A percentile compares a stretch with the other conserved stretches of the same genome.
phyloP scores from a whole-genome alignment of 1,140 invertebrate genomes.

The Hesperophylax magnus region DNA sequence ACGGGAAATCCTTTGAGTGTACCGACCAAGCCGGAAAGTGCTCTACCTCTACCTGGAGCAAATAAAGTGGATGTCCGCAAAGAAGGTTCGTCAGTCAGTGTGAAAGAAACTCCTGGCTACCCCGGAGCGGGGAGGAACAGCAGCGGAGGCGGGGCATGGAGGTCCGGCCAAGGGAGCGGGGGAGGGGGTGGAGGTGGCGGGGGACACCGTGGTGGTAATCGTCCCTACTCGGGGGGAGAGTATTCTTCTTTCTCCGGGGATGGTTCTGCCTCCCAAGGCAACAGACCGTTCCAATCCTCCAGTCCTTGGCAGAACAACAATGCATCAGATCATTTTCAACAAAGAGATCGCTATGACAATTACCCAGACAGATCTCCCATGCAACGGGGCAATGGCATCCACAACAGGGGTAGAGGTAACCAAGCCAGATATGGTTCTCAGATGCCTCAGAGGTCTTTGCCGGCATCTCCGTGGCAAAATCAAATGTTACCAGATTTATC shows the following conservation, averaged over 20 bases:
- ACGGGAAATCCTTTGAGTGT: neutral
- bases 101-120: slow-evolving; percentile 76
- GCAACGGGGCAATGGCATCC: slow-evolving; percentile 22
- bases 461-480: slow-evolving; percentile 44
- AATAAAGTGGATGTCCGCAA: slow-evolving; percentile 61
- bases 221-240: slow-evolving; percentile 55
- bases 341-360: slow-evolving; percentile 48
- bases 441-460: slow-evolving; percentile 15
- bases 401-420: slow-evolving; percentile 37
- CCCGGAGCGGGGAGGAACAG: slow-evolving; percentile 65
- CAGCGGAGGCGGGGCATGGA: slow-evolving; percentile 65
- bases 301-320: slow-evolving; percentile 61
- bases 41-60: neutral
- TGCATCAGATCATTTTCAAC: slow-evolving; percentile 29
- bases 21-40: neutral
- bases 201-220: slow-evolving; percentile 60
- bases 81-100: slow-evolving; percentile 58
- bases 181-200: slow-evolving; percentile 65
- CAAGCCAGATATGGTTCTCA: slow-evolving; percentile 42
- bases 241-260: slow-evolving; percentile 61
- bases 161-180: slow-evolving; percentile 65
- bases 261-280: slow-evolving; percentile 57
- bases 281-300: slow-evolving; percentile 62
- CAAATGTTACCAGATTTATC: slow-evolving; percentile 31
- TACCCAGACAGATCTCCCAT: slow-evolving; percentile 46